Evolutionary conservation across 2,797 vertebrate genomes (phyloP).

Genomic region (Myotis myotis): DNA sequence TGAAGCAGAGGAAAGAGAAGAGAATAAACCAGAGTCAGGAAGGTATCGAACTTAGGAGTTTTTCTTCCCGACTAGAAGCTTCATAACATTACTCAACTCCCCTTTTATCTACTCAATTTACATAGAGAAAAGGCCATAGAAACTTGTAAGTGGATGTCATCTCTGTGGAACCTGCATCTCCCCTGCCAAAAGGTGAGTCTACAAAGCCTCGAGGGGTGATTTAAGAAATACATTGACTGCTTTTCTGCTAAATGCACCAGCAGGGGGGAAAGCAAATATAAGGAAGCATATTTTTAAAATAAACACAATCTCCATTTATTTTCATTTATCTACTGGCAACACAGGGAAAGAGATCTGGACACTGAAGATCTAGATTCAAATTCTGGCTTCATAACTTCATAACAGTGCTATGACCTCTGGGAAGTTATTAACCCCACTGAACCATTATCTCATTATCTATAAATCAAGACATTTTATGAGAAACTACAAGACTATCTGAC

Average conservation of each 20-base stretch:
- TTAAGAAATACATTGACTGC: neutral
- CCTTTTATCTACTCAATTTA: neutral
- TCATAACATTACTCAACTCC: neutral
- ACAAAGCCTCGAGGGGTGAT: neutral
- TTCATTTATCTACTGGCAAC: conserved; percentile 15
- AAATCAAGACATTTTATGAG: neutral
- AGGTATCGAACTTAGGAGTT: neutral
- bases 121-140: neutral
- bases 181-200: neutral
- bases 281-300: conserved; percentile 2
- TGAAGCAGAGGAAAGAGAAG: neutral
- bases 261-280: neutral
- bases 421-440: neutral
- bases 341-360: neutral
- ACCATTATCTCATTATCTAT: neutral
- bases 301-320: neutral
- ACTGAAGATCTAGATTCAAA: conserved; percentile 6
- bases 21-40: neutral
- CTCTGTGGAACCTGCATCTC: neutral
- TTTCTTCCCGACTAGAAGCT: neutral
- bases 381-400: neutral
- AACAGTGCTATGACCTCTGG: neutral
- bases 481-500: neutral
- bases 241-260: neutral
- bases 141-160: neutral